Conservation (phyloP, 2,888 invertebrate genomes). For the Athalia cordata region DNA sequence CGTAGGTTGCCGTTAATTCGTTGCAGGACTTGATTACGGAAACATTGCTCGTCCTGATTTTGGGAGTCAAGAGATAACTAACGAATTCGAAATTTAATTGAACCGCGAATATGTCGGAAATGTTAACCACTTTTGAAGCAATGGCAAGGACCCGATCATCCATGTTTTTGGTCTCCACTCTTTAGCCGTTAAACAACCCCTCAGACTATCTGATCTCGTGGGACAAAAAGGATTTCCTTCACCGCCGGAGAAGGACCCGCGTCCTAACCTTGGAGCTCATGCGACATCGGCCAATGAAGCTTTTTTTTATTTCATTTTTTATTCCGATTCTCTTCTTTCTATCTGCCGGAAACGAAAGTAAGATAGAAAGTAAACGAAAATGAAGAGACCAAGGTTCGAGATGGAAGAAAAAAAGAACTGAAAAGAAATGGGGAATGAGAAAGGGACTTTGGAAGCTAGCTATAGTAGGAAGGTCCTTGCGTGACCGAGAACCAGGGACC, state of each 20-base stretch:
- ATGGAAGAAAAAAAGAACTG: constrained; percentile 2
- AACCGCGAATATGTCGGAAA: not conserved
- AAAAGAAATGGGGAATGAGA: constrained; percentile 16
- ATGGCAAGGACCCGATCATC: not conserved
- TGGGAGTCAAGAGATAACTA: not conserved
- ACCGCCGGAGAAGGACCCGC: constrained; percentile 9
- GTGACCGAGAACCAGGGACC: constrained; percentile 28
- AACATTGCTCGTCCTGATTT: not conserved
- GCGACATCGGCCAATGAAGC: constrained; percentile 30
- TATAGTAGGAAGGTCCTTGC: constrained; percentile 1
- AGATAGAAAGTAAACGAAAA: constrained; percentile 26
- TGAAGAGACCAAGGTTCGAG: not conserved
- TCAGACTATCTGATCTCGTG: constrained; percentile 11
- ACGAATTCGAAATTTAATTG: not conserved
- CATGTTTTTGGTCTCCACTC: not conserved
- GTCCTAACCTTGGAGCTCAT: constrained; percentile 25
- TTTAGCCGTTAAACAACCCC: not conserved
- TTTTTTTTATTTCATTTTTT: not conserved
- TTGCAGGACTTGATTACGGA: not conserved
- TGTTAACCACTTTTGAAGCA: not conserved
- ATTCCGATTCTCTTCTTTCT: too few species aligned
- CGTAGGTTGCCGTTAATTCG: too few species aligned
- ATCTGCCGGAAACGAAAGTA: not conserved
- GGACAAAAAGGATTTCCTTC: constrained; percentile 34
- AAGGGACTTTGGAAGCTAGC: constrained; percentile 25